Evolutionary conservation across 2,888 invertebrate genomes (phyloP), one percentile per base, ranked within the genome.

Genomic region (Metopia argyrocephala): DNA sequence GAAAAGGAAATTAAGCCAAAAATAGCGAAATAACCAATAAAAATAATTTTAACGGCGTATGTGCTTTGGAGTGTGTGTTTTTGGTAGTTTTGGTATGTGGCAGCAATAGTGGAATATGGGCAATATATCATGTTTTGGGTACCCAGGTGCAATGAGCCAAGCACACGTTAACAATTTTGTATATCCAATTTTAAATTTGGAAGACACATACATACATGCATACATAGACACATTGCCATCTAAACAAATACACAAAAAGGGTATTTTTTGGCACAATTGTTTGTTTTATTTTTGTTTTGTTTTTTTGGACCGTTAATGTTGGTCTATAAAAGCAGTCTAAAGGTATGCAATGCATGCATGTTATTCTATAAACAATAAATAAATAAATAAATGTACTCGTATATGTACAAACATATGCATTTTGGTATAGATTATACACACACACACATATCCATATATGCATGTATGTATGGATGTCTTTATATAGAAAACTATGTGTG

Each of bases 71-170:
- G 38, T 25, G n/a, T n/a, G n/a, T 4, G 18, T 23, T 46, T 69
- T 61, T 31, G 6, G 18, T 27, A 45, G 20, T n/a, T 27, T 38
- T 59, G 38, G 20, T 62, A 48, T 31, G 52, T 66, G 15, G 38
- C 7, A 38, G 38, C 38, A 38, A 15, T 1, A 38, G 38, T 15
- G 23, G 38, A 50, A 25, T 23, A 56, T 27, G 81, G 38, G 78
- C 74, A 78, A 81, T 81, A 78, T 81, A 81, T 81, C 74, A 81
- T 81, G 50, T 75, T 81, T 75, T 78, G 78, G 78, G 74, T 70
- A 74, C 61, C 81, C 81, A 81, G 78, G 81, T 81, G 81, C 81
- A 81, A 78, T 74, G 81, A 78, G 78, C 74, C 81, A 66, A 74
- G 65, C 74, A 78, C 74, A 78, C 78, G 81, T 78, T 78, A 81